Conservation (phyloP, 2,797 vertebrate species). For the Enteromius thamalakanensis region DNA sequence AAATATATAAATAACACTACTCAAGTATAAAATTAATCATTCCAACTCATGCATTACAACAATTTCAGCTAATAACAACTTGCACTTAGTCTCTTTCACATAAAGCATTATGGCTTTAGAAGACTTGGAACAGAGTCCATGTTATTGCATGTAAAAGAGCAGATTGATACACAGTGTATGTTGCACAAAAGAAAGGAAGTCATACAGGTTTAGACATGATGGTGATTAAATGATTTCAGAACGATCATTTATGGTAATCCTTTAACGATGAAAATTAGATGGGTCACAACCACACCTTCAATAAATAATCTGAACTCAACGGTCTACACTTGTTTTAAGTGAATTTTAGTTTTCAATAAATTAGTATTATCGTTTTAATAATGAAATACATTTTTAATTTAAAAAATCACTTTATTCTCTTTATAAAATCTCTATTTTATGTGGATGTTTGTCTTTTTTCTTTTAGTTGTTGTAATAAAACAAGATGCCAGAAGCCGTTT, state of each 20-base stretch:
- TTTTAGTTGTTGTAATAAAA: constrained; percentile 9
- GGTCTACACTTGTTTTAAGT: not conserved
- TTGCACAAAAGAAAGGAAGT: not conserved
- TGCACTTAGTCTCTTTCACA: not conserved
- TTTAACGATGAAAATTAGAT: constrained; percentile 1
- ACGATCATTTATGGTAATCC: not conserved
- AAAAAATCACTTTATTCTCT: not conserved
- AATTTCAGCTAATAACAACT: not conserved
- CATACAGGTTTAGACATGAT: constrained; percentile 1
- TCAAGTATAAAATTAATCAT: not conserved
- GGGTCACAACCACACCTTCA: not conserved
- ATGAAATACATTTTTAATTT: not conserved
- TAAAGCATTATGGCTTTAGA: not conserved
- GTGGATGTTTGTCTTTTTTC: not conserved
- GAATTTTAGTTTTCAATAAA: not conserved
- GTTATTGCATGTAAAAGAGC: not conserved
- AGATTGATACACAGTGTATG: not conserved
- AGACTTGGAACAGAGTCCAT: not conserved
- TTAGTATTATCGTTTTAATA: not conserved
- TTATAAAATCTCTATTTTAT: no score
- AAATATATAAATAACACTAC: not conserved
- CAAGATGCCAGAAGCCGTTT: not conserved
- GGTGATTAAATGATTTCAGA: not conserved
- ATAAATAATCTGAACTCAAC: not conserved
- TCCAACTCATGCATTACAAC: not conserved